Conservation (phyloP, 2,888 invertebrate genomes). For the Eilema sororculum region DNA sequence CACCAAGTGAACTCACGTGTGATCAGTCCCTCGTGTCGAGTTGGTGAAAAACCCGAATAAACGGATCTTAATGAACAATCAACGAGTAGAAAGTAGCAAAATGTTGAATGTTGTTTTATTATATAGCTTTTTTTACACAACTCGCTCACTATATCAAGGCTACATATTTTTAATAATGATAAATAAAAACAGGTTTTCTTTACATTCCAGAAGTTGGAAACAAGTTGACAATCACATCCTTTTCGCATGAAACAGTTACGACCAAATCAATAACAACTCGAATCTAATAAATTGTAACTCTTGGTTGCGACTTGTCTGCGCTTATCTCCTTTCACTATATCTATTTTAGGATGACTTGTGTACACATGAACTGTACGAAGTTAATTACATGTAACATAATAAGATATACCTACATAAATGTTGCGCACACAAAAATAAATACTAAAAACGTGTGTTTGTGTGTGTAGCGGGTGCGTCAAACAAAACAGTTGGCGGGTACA, state of each 20-base stretch:
- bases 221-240: conserved; percentile 13
- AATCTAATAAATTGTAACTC: background rate
- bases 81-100: background rate
- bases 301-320: conserved; percentile 10
- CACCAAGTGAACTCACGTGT: too few relatives aligned
- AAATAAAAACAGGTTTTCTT: background rate
- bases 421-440: conserved; percentile 29
- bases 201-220: conserved; percentile 11
- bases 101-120: too few relatives aligned
- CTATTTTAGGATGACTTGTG: conserved; percentile 13
- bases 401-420: conserved; percentile 18
- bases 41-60: too few relatives aligned
- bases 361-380: conserved; percentile 11
- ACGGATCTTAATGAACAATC: background rate
- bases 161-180: conserved; percentile 1
- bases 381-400: conserved; percentile 21
- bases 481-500: conserved; percentile 65
- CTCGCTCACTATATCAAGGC: conserved; percentile 4
- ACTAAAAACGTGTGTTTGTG: conserved; percentile 24
- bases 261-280: conserved; percentile 15
- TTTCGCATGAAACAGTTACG: conserved; percentile 5
- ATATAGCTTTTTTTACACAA: background rate
- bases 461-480: conserved; percentile 53
- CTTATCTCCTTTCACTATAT: conserved; percentile 21
- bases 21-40: too few relatives aligned